These are phyloP conservation scores for Brachionus manjavacas DNA, from an alignment of 1,140 invertebrate genomes.

Conservation along the genomic window DNA sequence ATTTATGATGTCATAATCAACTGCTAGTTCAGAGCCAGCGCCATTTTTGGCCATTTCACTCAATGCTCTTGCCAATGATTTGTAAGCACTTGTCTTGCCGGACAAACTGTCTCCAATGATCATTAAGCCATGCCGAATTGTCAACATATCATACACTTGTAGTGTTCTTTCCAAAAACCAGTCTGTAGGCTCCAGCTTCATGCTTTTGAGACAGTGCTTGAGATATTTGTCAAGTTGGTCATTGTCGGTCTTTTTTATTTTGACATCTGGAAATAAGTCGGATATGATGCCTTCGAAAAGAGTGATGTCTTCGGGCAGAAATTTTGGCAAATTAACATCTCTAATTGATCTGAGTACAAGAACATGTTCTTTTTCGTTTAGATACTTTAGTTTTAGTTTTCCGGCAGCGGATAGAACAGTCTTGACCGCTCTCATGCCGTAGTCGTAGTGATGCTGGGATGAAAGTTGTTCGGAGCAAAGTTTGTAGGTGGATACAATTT, in stretches of 20 bases:
- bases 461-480: constrained; percentile 23
- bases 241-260: not conserved
- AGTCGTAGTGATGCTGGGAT: constrained; percentile 76
- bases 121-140: constrained; percentile 57
- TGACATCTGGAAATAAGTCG: constrained; percentile 43
- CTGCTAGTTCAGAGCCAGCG: constrained; percentile 50
- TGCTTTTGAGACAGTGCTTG: constrained; percentile 52
- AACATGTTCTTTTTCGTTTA: constrained; percentile 25
- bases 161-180: constrained; percentile 58
- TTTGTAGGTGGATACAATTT: not conserved
- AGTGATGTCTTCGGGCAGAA: not conserved
- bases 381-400: constrained; percentile 70
- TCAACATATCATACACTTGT: constrained; percentile 58
- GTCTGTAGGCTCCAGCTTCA: constrained; percentile 52
- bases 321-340: constrained; percentile 94
- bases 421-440: constrained; percentile 74
- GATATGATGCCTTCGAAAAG: constrained; percentile 25
- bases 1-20: constrained; percentile 56
- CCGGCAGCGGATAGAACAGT: constrained; percentile 49
- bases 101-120: constrained; percentile 56
- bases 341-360: constrained; percentile 59
- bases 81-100: constrained; percentile 55
- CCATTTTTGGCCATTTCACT: constrained; percentile 57
- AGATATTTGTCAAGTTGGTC: constrained; percentile 46
- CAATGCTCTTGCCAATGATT: constrained; percentile 50